phyloP scores from a whole-genome alignment of 2,113 vertebrate species.

The Poeciliopsis turrubarensis region DNA sequence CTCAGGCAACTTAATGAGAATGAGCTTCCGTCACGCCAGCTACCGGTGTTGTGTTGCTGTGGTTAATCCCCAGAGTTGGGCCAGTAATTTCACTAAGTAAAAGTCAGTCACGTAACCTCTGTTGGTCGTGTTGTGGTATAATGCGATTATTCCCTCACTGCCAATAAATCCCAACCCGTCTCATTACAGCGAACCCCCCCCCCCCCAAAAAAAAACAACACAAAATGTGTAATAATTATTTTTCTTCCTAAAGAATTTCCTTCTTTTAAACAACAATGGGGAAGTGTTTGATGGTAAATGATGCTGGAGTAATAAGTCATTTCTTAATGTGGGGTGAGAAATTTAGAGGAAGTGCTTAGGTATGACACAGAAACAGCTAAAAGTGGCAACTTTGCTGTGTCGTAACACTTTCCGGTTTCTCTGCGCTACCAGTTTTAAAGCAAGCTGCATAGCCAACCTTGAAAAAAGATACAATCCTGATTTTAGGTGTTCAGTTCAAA shows the following conservation, averaged over 20 bases:
- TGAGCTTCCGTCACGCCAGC: neutral
- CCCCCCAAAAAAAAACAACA: no score
- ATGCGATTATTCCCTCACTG: neutral
- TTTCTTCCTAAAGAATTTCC: constrained; percentile 1
- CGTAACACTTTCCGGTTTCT: constrained; percentile 46
- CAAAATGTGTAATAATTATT: neutral
- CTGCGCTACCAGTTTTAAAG: neutral
- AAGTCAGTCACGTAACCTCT: constrained; percentile 5
- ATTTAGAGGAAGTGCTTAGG: constrained; percentile 71
- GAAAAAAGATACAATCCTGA: neutral
- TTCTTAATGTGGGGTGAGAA: constrained; percentile 52
- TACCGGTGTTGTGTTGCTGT: neutral
- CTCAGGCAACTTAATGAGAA: neutral
- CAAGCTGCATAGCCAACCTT: neutral
- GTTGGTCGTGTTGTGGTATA: neutral
- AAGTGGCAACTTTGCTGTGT: constrained; percentile 56
- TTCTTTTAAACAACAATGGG: neutral
- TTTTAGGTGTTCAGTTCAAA: neutral
- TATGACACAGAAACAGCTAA: constrained; percentile 53
- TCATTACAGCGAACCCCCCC: no score
- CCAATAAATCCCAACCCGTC: neutral
- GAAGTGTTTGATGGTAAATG: constrained; percentile 55
- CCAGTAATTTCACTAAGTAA: constrained; percentile 6
- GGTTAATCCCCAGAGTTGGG: constrained; percentile 6
- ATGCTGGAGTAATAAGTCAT: constrained; percentile 40